These are phyloP conservation scores for Heliconius aoede DNA, from an alignment of 2,888 invertebrate species.

Conservation along the genomic window DNA sequence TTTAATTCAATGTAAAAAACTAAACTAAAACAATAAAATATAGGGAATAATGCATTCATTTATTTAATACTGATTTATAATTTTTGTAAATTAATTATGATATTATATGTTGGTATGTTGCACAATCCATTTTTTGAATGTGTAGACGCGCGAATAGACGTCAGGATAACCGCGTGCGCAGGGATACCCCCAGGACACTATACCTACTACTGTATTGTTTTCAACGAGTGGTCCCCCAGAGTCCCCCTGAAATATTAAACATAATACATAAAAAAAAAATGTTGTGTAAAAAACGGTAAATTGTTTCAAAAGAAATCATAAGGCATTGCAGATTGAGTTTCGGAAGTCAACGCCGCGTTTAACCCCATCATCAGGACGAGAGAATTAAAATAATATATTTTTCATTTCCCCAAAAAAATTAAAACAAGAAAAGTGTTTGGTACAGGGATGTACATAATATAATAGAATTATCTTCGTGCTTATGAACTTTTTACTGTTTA, in stretches of 20 bases:
- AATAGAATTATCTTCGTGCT: background rate
- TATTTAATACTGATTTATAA: background rate
- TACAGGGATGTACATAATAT: background rate
- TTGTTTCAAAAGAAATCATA: too few species aligned
- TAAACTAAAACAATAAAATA: background rate
- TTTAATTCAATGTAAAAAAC: background rate
- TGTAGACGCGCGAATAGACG: slow-evolving; percentile 77
- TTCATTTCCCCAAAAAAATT: too few species aligned
- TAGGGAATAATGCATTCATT: background rate
- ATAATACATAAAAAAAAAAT: background rate
- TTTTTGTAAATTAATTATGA: background rate
- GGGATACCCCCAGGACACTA: slow-evolving; percentile 83
- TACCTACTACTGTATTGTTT: slow-evolving; percentile 66
- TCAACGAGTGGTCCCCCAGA: slow-evolving; percentile 81
- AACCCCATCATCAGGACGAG: too few species aligned
- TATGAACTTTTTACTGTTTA: background rate
- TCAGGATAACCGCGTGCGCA: slow-evolving; percentile 82
- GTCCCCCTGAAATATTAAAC: slow-evolving; percentile 71
- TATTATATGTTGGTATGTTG: slow-evolving; percentile 52
- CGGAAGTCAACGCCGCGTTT: too few species aligned
- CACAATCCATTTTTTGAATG: slow-evolving; percentile 74
- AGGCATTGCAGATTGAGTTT: too few species aligned
- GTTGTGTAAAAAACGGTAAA: too few species aligned
- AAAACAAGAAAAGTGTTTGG: too few species aligned
- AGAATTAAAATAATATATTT: too few species aligned